These are phyloP conservation scores for Leucophenga maculata DNA, from an alignment of 2,888 invertebrate species.

Conservation along the genomic window DNA sequence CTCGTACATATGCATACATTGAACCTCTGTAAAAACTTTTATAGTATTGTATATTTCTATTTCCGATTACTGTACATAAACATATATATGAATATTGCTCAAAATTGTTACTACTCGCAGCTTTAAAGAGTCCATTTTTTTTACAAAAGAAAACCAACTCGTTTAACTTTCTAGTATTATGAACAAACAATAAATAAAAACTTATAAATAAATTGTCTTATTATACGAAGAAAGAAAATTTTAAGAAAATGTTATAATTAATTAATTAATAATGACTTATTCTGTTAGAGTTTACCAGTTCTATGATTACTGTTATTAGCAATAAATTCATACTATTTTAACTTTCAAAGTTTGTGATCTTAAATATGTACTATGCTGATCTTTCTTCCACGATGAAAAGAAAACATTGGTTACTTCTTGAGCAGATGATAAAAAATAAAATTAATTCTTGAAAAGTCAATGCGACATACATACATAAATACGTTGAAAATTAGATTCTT, in stretches of 20 bases:
- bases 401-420: not conserved
- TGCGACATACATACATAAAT: not conserved
- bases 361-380: not conserved
- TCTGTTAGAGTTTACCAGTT: not conserved
- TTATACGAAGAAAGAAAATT: not conserved
- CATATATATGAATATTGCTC: no score
- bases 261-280: not conserved
- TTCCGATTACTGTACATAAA: no score
- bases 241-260: not conserved
- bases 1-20: no score
- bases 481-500: slow-evolving; percentile 10
- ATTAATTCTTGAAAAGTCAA: not conserved
- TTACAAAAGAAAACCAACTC: no score
- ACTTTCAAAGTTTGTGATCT: slow-evolving; percentile 7
- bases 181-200: no score
- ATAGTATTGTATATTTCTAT: no score
- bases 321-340: not conserved
- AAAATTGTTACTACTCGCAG: no score
- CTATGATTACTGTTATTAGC: not conserved
- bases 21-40: no score
- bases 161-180: no score
- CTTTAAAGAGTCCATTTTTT: no score
- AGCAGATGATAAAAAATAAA: not conserved
- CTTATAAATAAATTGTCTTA: not conserved
- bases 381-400: not conserved